Conservation (phyloP, 2,113 vertebrate species). For the Aphelocoma coerulescens region DNA sequence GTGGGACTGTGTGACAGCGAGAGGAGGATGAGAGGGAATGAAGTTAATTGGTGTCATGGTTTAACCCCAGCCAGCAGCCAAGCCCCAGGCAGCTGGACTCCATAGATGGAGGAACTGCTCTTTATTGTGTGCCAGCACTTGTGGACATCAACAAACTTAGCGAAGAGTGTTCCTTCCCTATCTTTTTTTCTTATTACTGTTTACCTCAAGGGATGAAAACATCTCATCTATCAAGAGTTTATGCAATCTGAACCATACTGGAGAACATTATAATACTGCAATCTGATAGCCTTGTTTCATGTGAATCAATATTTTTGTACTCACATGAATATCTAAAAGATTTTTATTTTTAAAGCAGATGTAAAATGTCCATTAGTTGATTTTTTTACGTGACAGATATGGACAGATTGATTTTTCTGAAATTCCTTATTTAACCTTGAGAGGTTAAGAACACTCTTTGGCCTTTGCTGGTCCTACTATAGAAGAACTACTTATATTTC, state of each 20-base stretch:
- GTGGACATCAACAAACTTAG: not conserved
- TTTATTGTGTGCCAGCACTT: not conserved
- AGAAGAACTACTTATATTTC: not conserved
- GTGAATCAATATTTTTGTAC: not conserved
- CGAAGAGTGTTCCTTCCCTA: not conserved
- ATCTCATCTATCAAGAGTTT: not conserved
- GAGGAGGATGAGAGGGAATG: not conserved
- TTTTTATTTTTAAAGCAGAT: not conserved
- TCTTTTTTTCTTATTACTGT: not conserved
- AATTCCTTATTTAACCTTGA: not conserved
- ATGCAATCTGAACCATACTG: not conserved
- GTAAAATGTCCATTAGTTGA: not conserved
- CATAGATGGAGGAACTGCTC: not conserved
- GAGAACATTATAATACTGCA: not conserved
- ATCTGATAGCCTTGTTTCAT: not conserved
- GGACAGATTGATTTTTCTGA: not conserved
- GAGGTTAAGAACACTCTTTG: not conserved
- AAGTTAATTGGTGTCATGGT: not conserved
- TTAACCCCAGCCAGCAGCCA: not conserved
- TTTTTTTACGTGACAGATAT: not conserved
- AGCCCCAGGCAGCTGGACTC: not conserved
- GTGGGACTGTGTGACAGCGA: rapidly evolving
- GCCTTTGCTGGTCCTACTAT: not conserved
- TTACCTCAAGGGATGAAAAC: not conserved
- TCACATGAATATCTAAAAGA: not conserved